Evolutionary conservation across 1,140 invertebrate genomes (phyloP).

Genomic region (Spodoptera frugiperda): DNA sequence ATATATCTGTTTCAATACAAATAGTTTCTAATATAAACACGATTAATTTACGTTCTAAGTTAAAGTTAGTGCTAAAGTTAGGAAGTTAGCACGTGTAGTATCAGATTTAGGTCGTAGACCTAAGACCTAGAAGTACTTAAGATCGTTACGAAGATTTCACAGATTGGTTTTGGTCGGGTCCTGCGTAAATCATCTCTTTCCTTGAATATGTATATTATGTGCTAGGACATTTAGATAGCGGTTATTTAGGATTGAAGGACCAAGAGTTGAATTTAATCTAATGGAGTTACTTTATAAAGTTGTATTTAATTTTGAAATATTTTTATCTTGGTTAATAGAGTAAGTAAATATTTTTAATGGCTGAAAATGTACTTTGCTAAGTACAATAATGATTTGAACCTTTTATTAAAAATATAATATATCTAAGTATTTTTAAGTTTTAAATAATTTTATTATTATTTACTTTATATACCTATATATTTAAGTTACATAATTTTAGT

Average conservation of each 20-base stretch:
- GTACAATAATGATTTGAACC: no score
- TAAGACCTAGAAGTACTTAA: conserved; percentile 23
- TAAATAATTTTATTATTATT: no score
- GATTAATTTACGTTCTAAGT: background rate
- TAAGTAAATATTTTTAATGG: background rate
- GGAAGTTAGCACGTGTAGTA: background rate
- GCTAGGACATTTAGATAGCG: conserved; percentile 2
- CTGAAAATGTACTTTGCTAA: background rate
- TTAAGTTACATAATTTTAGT: no score
- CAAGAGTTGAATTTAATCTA: no score
- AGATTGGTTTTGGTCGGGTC: conserved; percentile 10
- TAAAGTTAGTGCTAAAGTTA: background rate
- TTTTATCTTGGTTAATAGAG: background rate
- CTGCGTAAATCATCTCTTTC: conserved; percentile 14
- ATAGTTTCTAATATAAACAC: background rate
- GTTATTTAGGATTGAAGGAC: no score
- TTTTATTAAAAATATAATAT: no score
- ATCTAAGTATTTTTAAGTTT: no score
- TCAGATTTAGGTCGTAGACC: conserved; percentile 9
- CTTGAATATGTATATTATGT: background rate
- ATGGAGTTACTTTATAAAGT: no score
- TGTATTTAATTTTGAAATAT: no score
- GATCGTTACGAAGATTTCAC: background rate
- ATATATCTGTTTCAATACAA: background rate
- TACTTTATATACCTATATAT: no score